Conservation (phyloP, 1,140 invertebrate genomes). For the Elysia chlorotica region DNA sequence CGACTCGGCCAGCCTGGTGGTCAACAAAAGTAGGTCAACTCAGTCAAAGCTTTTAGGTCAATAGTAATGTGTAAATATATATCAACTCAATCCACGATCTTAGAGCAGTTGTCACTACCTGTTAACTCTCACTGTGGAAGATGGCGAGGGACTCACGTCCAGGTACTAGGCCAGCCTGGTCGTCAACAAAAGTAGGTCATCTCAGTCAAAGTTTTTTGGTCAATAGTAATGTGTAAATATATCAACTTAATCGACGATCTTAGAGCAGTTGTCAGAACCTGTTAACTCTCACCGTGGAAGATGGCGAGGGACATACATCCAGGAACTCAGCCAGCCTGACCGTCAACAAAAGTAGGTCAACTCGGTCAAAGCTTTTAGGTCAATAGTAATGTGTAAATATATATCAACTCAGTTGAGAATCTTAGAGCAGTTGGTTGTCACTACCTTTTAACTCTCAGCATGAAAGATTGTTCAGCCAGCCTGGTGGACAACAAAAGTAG, state of each 20-base stretch:
- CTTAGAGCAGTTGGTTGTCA: slow-evolving; percentile 83
- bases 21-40: slow-evolving; percentile 71
- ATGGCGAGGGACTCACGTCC: slow-evolving; percentile 82
- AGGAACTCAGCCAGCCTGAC: slow-evolving; percentile 83
- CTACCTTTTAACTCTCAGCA: slow-evolving; percentile 87
- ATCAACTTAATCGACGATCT: no score
- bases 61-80: no score
- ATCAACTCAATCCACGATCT: no score
- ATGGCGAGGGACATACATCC: slow-evolving; percentile 82
- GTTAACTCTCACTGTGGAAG: slow-evolving; percentile 85
- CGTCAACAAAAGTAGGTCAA: slow-evolving; percentile 73
- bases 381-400: no score
- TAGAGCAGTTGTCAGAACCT: slow-evolving; percentile 87
- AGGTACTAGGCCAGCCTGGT: slow-evolving; percentile 83
- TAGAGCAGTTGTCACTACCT: slow-evolving; percentile 87
- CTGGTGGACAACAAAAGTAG: slow-evolving; percentile 80
- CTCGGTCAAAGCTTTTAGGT: no score
- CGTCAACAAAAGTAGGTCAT: slow-evolving; percentile 75
- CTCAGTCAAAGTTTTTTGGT: no score
- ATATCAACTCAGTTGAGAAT: no score
- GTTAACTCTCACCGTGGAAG: slow-evolving; percentile 85
- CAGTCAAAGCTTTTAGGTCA: not conserved
- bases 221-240: no score
- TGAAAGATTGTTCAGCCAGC: slow-evolving; percentile 84
- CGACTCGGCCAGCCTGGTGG: slow-evolving; percentile 83